These are phyloP conservation scores for Microchirus variegatus DNA, from an alignment of 2,797 vertebrate genomes.

Conservation along the genomic window DNA sequence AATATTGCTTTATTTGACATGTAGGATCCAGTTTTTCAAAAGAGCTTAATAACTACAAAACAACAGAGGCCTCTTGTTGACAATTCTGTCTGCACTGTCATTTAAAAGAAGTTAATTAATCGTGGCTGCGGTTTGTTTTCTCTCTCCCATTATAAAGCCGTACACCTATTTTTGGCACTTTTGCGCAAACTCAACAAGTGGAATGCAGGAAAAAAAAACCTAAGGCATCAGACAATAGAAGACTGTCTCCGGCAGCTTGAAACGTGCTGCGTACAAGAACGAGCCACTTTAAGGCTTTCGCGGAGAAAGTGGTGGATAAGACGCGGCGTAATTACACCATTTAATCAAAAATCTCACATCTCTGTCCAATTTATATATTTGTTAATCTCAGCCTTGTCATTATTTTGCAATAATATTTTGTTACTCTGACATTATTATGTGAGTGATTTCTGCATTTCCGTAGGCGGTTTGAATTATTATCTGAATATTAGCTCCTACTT, in stretches of 20 bases:
- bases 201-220: slow-evolving; percentile 50
- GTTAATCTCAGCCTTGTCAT: no score
- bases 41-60: slow-evolving; percentile 62
- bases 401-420: no score
- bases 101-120: slow-evolving; percentile 72
- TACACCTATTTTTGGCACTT: slow-evolving; percentile 50
- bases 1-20: slow-evolving; percentile 50
- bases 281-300: slow-evolving; percentile 12
- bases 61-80: slow-evolving; percentile 55
- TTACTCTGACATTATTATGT: no score
- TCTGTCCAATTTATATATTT: no score
- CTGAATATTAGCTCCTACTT: no score
- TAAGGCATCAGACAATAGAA: slow-evolving; percentile 57
- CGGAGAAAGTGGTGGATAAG: slow-evolving; percentile 13
- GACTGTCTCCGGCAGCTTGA: slow-evolving; percentile 51
- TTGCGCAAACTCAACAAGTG: slow-evolving; percentile 46
- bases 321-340: slow-evolving; percentile 7
- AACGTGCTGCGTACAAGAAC: slow-evolving; percentile 32
- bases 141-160: slow-evolving; percentile 48
- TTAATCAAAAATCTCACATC: background rate
- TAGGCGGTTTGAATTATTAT: no score
- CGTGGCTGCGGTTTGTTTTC: slow-evolving; percentile 56
- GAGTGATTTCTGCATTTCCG: no score
- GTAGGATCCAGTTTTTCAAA: slow-evolving; percentile 54
- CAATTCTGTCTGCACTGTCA: slow-evolving; percentile 60